Evolutionary conservation across 2,113 vertebrate species (phyloP), one percentile per base, ranked within the genome.

Genomic region (Oryctolagus cuniculus): DNA sequence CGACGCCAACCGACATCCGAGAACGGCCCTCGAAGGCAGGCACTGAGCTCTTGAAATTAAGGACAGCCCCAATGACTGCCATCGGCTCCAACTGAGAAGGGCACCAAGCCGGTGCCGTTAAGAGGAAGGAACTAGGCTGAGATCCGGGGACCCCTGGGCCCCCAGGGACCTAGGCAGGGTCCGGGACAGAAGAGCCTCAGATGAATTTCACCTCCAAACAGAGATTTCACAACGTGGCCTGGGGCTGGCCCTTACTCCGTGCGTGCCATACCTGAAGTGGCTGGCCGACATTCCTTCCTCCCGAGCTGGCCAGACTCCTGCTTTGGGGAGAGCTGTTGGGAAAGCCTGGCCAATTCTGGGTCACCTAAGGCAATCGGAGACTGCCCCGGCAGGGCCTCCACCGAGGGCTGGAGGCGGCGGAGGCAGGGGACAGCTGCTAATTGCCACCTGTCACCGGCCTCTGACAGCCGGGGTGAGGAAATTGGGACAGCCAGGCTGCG

Each of bases 21-120:
- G 31, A 55, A 55, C 22, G 25, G 44, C 77, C 19, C 10, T 0
- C 44, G 19, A 72, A 78, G 36, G 49, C n/a, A 16, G 44, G 17
- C 27, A 77, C 29, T 82, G 49, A 79, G 70, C 29, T 34, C 58
- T 2, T n/a, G 67, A 75, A 63, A 64, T 31, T 17, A 31, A 34
- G 70, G 53, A 27, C 2, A 11, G 21, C 53, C 31, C 15, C 29
- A 53, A 38, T 15, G 44, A 11, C 17, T 27, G 73, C 27, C 44
- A 6, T 44, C 29, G 0, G 17, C 4, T 1, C 0, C 19, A 10
- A 36, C 27, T 4, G 3, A 66, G n/a, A 61, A 17, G 22, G n/a
- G 78, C 21, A 17, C 25, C 7, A 1, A 24, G 1, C 1, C 1
- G 0, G 63, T 17, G 13, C 11, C 13, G 8, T 6, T 6, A 24